Evolutionary conservation across 2,113 vertebrate species (phyloP), one percentile per base, ranked within the genome.

Genomic region (Alligator sinensis): DNA sequence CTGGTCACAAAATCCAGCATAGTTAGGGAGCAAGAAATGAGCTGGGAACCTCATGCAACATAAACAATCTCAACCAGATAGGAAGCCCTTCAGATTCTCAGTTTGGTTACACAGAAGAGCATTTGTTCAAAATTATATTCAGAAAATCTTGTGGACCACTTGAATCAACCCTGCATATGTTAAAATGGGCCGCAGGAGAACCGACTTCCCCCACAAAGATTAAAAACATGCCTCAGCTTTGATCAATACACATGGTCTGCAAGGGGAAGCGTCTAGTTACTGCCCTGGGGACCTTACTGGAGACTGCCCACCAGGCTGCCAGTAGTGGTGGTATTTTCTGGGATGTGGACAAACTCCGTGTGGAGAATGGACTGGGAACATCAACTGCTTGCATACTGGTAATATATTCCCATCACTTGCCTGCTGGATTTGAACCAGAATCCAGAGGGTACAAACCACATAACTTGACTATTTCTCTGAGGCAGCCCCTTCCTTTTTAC

Each of bases 11-110:
- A 91, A 93, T 3, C 13, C 9, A 22, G 82, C 61, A 86, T 70
- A 80, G 25, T 84, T 92, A 87, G 92, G 88, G 74, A 84, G 60
- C 47, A 91, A 62, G 74, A 80, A 93, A 66, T 17, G 75, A 91
- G 86, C 59, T 62, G 91, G 81, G n/a, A 88, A 68, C 88, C 91
- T 91, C 75, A 93, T 61, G 62, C 58, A 89, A 63, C 18, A 28
- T 54, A 89, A 62, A 19, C 93, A 21, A 62, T 61, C 58, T n/a
- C 89, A 90, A 63, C 79, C 76, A 78, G 62, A 24, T 4, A 89
- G 75, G 61, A 96, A 93, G 82, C 47, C 47, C 47, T 47, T 47
- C 9, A 7, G 8, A 61, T 22, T 18, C 10, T 62, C 25, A 25
- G 21, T 62, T 62, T 24, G 9, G 25, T 21, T 11, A 34, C 18